Evolutionary conservation across 1,140 invertebrate species (phyloP).

Genomic region (Oncopeltus fasciatus): DNA sequence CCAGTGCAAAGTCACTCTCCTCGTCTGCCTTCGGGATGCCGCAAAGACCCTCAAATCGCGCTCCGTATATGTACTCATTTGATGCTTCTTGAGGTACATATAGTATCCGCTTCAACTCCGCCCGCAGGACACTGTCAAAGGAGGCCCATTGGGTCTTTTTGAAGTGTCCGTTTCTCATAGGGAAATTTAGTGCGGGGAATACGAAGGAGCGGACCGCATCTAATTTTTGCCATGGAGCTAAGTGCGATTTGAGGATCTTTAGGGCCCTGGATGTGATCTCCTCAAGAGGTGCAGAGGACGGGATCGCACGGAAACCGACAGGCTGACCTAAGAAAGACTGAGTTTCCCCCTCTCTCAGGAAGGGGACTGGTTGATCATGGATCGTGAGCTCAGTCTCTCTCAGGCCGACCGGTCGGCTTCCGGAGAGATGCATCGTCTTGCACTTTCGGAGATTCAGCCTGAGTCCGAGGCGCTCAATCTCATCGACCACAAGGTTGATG

Average conservation of each 20-base stretch:
- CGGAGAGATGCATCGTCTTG: background rate
- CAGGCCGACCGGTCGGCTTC: background rate
- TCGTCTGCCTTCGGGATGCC: background rate
- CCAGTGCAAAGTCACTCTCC: background rate
- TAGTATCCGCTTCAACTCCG: background rate
- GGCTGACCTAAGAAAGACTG: conserved; percentile 20
- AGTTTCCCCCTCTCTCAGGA: background rate
- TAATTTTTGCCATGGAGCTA: conserved; percentile 30
- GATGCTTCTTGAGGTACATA: background rate
- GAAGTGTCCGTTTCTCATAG: conserved; percentile 22
- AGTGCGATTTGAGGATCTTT: conserved; percentile 21
- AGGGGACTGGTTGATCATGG: background rate
- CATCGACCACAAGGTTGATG: background rate
- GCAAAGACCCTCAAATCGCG: background rate
- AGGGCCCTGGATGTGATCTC: background rate
- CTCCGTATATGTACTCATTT: background rate
- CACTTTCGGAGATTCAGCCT: background rate
- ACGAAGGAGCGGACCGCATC: conserved; percentile 29
- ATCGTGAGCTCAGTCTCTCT: background rate
- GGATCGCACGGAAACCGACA: conserved; percentile 22
- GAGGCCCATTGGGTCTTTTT: conserved; percentile 1
- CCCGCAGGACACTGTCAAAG: background rate
- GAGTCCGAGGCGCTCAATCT: background rate
- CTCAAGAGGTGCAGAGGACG: conserved; percentile 19
- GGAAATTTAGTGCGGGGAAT: conserved; percentile 26